A percentile compares a stretch with the other conserved stretches of the same genome.
Conservation (phyloP, 2,113 vertebrate genomes). For the Archocentrus centrarchus region DNA sequence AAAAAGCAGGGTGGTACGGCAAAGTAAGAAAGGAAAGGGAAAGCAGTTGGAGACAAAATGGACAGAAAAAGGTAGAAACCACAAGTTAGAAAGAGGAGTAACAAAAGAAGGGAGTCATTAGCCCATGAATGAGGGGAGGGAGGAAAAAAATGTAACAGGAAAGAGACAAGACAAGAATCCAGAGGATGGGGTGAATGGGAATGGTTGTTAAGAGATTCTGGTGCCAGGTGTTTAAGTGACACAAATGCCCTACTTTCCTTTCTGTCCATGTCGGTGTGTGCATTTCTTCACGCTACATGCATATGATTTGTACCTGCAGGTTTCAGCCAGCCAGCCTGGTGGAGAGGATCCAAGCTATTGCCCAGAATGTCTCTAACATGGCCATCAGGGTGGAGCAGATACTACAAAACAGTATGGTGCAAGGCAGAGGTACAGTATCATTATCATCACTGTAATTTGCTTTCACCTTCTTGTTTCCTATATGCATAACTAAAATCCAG, state of each 20-base stretch:
- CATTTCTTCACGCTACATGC: neutral
- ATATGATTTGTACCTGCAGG: conserved; percentile 71
- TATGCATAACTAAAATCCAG: neutral
- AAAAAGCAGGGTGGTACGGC: neutral
- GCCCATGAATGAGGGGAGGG: neutral
- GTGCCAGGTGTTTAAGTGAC: neutral
- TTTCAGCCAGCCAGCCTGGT: conserved; percentile 88
- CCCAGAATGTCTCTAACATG: conserved; percentile 96
- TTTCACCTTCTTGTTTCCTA: neutral
- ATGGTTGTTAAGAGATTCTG: neutral
- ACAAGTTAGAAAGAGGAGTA: neutral
- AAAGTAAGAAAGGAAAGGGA: conserved; percentile 1
- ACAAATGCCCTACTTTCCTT: neutral
- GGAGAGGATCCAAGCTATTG: conserved; percentile 97
- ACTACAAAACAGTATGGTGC: conserved; percentile 88
- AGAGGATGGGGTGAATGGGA: neutral
- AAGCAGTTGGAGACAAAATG: neutral
- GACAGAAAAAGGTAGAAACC: neutral
- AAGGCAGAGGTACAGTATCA: conserved; percentile 83
- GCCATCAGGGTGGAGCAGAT: conserved; percentile 95
- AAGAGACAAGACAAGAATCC: neutral
- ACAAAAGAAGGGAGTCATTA: neutral
- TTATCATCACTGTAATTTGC: neutral
- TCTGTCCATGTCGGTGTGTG: neutral
- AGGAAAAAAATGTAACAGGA: neutral